Evolutionary conservation across 1,140 invertebrate species (phyloP).

Genomic region (Zaprionus africanus): DNA sequence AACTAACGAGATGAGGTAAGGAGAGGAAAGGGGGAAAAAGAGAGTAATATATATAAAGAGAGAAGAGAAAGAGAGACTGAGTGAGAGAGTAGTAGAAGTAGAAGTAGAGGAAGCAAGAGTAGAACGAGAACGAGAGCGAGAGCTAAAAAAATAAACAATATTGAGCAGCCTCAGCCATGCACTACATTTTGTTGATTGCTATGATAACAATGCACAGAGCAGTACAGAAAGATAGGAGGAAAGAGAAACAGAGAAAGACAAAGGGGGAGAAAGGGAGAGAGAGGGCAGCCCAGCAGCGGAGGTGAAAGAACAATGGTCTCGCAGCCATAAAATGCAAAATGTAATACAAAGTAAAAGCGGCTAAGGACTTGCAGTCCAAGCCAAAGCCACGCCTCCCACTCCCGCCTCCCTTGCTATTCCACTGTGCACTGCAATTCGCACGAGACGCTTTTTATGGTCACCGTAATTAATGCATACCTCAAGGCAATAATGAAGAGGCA

Average conservation of each 20-base stretch:
- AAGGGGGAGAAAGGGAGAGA: neutral
- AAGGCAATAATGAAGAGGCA: conserved; percentile 59
- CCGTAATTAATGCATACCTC: conserved; percentile 79
- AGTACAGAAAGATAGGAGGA: conserved; percentile 24
- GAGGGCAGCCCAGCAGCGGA: neutral
- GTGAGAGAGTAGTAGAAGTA: conserved; percentile 13
- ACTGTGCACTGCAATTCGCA: conserved; percentile 46
- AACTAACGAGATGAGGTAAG: neutral
- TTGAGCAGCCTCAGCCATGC: conserved; percentile 46
- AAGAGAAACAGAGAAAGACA: conserved; percentile 21
- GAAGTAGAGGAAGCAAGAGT: too few relatives aligned
- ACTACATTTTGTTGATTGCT: conserved; percentile 57
- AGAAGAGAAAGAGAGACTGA: neutral
- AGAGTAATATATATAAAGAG: conserved; percentile 16
- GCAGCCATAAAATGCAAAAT: conserved; percentile 70
- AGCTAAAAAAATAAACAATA: neutral
- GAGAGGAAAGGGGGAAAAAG: conserved; percentile 12
- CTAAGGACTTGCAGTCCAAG: conserved; percentile 10
- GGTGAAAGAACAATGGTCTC: conserved; percentile 28
- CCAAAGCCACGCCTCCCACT: neutral
- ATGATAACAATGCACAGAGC: conserved; percentile 45
- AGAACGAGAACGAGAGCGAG: neutral
- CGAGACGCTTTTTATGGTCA: conserved; percentile 68
- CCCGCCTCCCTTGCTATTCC: neutral
- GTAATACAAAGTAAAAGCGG: conserved; percentile 71